A percentile compares a stretch with the other conserved stretches of the same genome.
These are phyloP conservation scores for Ophion ellenae DNA, from an alignment of 2,888 invertebrate genomes.

Conservation along the genomic window DNA sequence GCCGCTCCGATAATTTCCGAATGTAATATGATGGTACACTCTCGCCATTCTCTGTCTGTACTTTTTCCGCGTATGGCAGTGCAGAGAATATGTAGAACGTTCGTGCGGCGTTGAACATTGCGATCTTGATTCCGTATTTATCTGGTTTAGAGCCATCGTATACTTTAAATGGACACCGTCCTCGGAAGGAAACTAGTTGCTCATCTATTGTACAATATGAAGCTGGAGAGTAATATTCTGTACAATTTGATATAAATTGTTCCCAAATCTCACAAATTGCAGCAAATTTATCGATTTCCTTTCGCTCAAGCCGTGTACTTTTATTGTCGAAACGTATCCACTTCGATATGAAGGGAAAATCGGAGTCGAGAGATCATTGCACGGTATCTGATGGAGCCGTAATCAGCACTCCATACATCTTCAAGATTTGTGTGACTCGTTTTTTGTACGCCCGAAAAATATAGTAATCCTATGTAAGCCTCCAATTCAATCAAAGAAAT, in stretches of 20 bases:
- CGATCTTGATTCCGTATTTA: constrained; percentile 70
- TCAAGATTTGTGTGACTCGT: constrained; percentile 5
- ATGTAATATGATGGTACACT: neutral
- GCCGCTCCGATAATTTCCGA: constrained; percentile 4
- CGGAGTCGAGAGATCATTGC: constrained; percentile 60
- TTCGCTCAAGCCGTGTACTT: constrained; percentile 60
- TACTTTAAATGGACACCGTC: constrained; percentile 34
- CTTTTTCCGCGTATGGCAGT: neutral
- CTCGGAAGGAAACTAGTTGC: constrained; percentile 71
- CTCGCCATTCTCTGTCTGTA: neutral
- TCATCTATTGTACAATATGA: constrained; percentile 71
- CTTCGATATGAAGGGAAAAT: constrained; percentile 58
- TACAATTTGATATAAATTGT: constrained; percentile 8
- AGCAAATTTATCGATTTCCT: constrained; percentile 26
- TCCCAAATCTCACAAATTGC: constrained; percentile 1
- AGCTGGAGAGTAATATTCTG: constrained; percentile 40
- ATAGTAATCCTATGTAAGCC: constrained; percentile 9
- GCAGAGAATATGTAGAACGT: neutral
- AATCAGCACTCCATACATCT: constrained; percentile 12
- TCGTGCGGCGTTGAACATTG: constrained; percentile 11
- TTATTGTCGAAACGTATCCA: constrained; percentile 67
- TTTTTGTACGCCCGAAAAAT: constrained; percentile 21
- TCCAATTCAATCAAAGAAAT: neutral
- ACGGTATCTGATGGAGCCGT: constrained; percentile 29
- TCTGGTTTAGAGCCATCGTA: constrained; percentile 71